phyloP scores from a whole-genome alignment of 2,113 vertebrate species.

The Mormoops blainvillei region DNA sequence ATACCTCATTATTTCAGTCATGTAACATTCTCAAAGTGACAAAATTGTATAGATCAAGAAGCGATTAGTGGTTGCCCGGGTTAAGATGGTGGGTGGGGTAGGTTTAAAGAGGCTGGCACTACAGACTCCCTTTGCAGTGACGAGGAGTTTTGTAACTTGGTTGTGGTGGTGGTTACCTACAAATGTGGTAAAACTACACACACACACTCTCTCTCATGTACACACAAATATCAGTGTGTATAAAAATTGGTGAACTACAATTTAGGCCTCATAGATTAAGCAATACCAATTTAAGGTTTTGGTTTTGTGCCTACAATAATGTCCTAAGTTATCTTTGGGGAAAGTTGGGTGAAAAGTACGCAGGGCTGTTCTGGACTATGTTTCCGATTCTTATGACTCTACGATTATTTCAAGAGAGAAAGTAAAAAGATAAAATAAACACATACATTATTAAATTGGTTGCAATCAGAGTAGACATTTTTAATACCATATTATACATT shows the following conservation, averaged over 20 bases:
- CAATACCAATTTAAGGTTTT: not conserved
- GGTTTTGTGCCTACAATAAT: not conserved
- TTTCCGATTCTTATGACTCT: not conserved
- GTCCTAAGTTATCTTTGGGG: not conserved
- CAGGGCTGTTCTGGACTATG: not conserved
- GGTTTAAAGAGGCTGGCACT: not conserved
- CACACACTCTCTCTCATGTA: not conserved
- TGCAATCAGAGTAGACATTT: not conserved
- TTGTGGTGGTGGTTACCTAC: not conserved
- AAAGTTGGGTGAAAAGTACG: not conserved
- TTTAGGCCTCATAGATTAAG: not conserved
- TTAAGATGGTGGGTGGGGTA: not conserved
- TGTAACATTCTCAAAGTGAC: not conserved
- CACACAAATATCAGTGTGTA: not conserved
- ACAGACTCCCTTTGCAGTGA: not conserved
- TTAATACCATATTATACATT: not conserved
- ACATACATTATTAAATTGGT: not conserved
- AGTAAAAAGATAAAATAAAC: not conserved
- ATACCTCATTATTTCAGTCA: not conserved
- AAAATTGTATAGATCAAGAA: not conserved
- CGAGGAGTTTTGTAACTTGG: not conserved
- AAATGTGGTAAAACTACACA: not conserved
- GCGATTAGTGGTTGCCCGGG: not conserved
- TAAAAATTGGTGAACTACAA: not conserved
- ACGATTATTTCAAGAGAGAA: not conserved